Conservation (phyloP, 2,888 invertebrate genomes). For the Trissoscelio sp. region DNA sequence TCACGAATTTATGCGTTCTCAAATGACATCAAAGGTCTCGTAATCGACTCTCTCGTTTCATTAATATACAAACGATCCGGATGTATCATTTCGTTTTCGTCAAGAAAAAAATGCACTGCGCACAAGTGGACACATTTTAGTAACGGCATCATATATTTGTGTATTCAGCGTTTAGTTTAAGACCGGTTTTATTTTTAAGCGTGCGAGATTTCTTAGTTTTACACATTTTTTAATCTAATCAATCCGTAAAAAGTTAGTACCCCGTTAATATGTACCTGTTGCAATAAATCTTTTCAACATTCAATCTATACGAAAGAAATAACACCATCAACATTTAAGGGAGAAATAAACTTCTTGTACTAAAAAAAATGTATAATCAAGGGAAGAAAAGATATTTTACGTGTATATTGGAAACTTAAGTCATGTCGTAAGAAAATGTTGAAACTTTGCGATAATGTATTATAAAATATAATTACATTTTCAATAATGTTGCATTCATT, state of each 20-base stretch:
- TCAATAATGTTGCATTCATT: no score
- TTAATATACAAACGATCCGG: slow-evolving; percentile 45
- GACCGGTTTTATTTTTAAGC: slow-evolving; percentile 17
- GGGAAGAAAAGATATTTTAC: slow-evolving; percentile 1
- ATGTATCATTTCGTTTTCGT: slow-evolving; percentile 17
- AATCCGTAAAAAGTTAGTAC: slow-evolving; percentile 44
- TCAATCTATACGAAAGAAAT: slow-evolving; percentile 20
- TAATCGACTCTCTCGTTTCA: slow-evolving; percentile 40
- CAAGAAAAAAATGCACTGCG: slow-evolving; percentile 22
- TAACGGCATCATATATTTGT: slow-evolving; percentile 13
- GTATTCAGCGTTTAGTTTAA: slow-evolving; percentile 1
- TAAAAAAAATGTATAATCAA: slow-evolving; percentile 19
- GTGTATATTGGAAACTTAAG: no score
- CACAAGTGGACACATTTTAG: slow-evolving; percentile 12
- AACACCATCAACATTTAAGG: slow-evolving; percentile 20
- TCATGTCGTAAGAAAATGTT: no score
- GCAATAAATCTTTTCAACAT: slow-evolving; percentile 45
- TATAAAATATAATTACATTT: no score
- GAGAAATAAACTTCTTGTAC: slow-evolving; percentile 28
- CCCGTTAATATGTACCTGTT: slow-evolving; percentile 15
- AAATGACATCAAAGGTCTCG: slow-evolving; percentile 58
- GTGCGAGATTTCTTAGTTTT: slow-evolving; percentile 16
- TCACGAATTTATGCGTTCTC: slow-evolving; percentile 55
- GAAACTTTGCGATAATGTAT: no score
- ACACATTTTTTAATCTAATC: slow-evolving; percentile 51